Conservation (phyloP, 2,797 vertebrate genomes). For the Gallinago stenura region DNA sequence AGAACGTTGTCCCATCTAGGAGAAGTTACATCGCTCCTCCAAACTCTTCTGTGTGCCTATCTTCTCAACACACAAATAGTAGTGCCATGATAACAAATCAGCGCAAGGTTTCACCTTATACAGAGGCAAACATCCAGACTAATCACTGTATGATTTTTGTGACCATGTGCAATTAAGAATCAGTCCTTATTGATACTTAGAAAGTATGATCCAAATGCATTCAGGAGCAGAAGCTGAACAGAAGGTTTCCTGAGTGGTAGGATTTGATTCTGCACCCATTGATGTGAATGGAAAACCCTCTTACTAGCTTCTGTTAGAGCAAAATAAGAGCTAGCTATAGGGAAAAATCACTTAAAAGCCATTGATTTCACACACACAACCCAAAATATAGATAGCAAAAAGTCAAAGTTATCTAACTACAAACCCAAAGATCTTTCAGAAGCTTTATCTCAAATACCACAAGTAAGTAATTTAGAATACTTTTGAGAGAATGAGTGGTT, state of each 20-base stretch:
- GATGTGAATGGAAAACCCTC: background rate
- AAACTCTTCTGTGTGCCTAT: background rate
- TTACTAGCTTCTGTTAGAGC: background rate
- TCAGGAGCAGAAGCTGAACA: background rate
- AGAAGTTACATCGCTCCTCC: background rate
- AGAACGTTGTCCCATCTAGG: background rate
- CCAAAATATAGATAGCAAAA: constrained; percentile 37
- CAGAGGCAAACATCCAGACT: constrained; percentile 41
- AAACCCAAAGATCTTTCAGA: constrained; percentile 25
- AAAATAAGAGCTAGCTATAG: constrained; percentile 36
- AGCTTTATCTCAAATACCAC: background rate
- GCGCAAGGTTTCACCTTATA: background rate
- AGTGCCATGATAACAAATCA: rapidly evolving
- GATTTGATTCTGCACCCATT: background rate
- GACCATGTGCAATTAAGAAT: background rate
- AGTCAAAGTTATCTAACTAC: constrained; percentile 26
- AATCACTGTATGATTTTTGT: constrained; percentile 29
- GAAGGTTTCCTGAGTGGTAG: background rate
- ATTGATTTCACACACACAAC: background rate
- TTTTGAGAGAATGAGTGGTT: background rate
- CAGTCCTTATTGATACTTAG: background rate
- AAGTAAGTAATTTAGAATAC: background rate
- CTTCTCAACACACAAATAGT: background rate
- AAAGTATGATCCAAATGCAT: background rate
- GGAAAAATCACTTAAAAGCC: constrained; percentile 33